phyloP scores from a whole-genome alignment of 2,797 vertebrate species.

The Mormyrus hasselquistii region DNA sequence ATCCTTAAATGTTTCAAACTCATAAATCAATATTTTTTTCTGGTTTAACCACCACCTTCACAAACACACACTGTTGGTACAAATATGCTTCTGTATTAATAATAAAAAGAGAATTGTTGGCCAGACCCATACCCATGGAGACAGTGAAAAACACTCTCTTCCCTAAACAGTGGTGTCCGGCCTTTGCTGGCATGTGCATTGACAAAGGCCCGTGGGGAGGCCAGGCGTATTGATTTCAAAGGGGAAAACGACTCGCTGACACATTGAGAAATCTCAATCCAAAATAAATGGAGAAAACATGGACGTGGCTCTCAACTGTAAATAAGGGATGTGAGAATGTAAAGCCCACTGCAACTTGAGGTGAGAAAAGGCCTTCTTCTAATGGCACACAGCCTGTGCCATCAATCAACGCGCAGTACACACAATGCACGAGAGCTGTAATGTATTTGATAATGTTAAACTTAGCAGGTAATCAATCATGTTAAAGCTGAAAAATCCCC shows the following conservation, averaged over 20 bases:
- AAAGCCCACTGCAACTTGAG: neutral
- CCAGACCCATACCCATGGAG: neutral
- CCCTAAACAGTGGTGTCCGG: neutral
- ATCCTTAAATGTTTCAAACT: neutral
- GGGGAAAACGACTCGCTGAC: slow-evolving; percentile 12
- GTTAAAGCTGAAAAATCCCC: slow-evolving; percentile 13
- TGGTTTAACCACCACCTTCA: neutral
- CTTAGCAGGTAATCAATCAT: slow-evolving; percentile 11
- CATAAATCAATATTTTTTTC: neutral
- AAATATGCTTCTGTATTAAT: slow-evolving; percentile 1
- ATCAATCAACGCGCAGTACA: neutral
- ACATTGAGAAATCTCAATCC: slow-evolving; percentile 16
- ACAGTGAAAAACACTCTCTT: slow-evolving; percentile 5
- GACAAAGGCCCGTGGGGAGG: neutral
- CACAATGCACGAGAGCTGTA: neutral
- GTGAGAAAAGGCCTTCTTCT: neutral
- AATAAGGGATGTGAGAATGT: neutral
- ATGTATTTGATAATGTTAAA: slow-evolving; percentile 13
- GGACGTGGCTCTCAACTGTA: neutral
- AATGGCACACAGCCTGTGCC: neutral
- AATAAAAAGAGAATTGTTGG: slow-evolving; percentile 13
- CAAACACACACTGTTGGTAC: neutral
- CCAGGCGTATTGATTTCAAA: neutral
- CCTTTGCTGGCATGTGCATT: neutral
- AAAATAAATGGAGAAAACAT: slow-evolving; percentile 17